Evolutionary conservation across 2,113 vertebrate genomes (phyloP), one percentile per base, ranked within the genome.

Genomic region (Lepus americanus): DNA sequence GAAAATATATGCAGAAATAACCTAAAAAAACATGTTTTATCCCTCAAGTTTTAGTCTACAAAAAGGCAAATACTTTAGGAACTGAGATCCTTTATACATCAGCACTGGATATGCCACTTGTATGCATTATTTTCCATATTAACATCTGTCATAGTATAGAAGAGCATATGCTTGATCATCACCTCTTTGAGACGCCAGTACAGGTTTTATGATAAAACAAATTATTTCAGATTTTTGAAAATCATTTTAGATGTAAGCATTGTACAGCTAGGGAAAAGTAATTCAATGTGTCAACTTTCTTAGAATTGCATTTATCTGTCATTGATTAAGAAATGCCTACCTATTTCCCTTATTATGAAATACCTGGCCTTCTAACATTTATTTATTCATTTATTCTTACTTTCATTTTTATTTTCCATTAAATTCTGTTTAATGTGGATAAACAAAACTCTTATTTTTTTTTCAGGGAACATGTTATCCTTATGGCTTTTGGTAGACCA

Each of bases 251-350:
- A 11, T 39, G 1, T 39, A 39, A 83, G 39, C 51, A 63, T 59
- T 1, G 7, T 22, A 20, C 9, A 4, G 3, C 7, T 67, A 33
- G 19, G 11, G 29, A 63, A 53, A 33, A 4, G 2, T 5, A 39
- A 51, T 7, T 9, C 7, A 14, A 19, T 6, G 2, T 74, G 74
- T 20, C 70, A 27, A 78, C 20, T 87, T 9, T 61, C 36, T 67
- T 77, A 76, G 59, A 64, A 55, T 4, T 39, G 44, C 44, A 44
- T 49, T 23, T 72, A 9, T 22, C 2, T 33, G 6, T 12, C 49
- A 16, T 49, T 22, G 31, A 0, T 10, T 0, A 36, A 16, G 4
- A 33, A 0, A 2, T 0, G 2, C 11, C 8, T 9, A 73, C 8
- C n/a, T 36, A 20, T 27, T 22, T 20, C 31, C 70, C 22, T 29